A percentile compares a stretch with the other conserved stretches of the same genome.
Conservation (phyloP, 1,140 invertebrate species). For the Epicauta chinensis region DNA sequence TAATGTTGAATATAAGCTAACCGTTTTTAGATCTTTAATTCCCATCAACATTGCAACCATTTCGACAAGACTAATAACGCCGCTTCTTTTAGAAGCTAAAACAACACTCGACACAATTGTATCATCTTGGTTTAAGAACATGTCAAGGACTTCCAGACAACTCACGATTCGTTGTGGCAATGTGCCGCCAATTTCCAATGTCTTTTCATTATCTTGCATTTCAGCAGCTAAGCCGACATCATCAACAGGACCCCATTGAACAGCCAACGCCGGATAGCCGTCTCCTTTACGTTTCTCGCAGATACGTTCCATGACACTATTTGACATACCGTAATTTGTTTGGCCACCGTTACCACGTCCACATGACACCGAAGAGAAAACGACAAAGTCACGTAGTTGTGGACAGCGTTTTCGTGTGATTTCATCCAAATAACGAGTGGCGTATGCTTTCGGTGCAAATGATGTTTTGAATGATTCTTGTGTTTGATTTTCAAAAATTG, state of each 20-base stretch:
- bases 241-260: slow-evolving; percentile 62
- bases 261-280: slow-evolving; percentile 50
- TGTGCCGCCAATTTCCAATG: slow-evolving; percentile 69
- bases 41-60: slow-evolving; percentile 57
- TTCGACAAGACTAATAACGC: slow-evolving; percentile 49
- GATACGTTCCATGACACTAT: slow-evolving; percentile 66
- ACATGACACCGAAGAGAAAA: slow-evolving; percentile 84
- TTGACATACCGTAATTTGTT: slow-evolving; percentile 76
- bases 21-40: slow-evolving; percentile 26
- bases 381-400: slow-evolving; percentile 48
- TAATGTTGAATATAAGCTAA: slow-evolving; percentile 60
- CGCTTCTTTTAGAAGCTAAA: slow-evolving; percentile 53
- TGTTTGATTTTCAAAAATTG: slow-evolving; percentile 73
- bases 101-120: slow-evolving; percentile 52
- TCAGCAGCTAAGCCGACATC: slow-evolving; percentile 70
- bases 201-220: slow-evolving; percentile 72
- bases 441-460: slow-evolving; percentile 46
- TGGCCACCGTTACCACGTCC: slow-evolving; percentile 84
- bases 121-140: slow-evolving; percentile 63
- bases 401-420: slow-evolving; percentile 46
- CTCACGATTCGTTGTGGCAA: slow-evolving; percentile 77
- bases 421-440: slow-evolving; percentile 45
- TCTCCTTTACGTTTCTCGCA: slow-evolving; percentile 52
- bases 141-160: slow-evolving; percentile 62
- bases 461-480: slow-evolving; percentile 46